These are phyloP conservation scores for Lochmaea crataegi DNA, from an alignment of 2,888 invertebrate species.

Conservation along the genomic window DNA sequence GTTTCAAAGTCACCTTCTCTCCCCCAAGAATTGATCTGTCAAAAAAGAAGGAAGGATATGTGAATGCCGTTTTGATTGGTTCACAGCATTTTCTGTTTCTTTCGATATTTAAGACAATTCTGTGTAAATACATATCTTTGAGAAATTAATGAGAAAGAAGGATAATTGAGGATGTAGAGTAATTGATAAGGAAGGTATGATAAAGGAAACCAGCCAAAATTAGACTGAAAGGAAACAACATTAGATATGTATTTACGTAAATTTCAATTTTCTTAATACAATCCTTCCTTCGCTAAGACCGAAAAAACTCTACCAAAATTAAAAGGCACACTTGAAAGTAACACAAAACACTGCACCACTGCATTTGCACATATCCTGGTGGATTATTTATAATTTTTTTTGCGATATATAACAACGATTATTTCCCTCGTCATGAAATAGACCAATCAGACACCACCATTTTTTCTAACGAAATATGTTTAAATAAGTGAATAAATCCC, in stretches of 20 bases:
- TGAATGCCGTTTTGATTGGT: slow-evolving; percentile 50
- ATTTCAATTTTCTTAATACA: slow-evolving; percentile 3
- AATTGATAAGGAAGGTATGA: too few species aligned
- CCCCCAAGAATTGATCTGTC: slow-evolving; percentile 71
- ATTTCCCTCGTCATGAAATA: too few species aligned
- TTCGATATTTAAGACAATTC: slow-evolving; percentile 21
- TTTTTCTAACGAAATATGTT: too few species aligned
- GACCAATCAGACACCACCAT: too few species aligned
- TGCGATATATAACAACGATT: background rate
- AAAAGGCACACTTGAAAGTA: slow-evolving; percentile 35
- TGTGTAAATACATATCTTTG: slow-evolving; percentile 19
- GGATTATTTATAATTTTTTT: background rate
- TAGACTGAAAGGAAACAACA: too few species aligned
- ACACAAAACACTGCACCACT: slow-evolving; percentile 50
- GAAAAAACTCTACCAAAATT: slow-evolving; percentile 38
- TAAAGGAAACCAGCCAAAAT: too few species aligned
- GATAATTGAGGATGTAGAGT: too few species aligned
- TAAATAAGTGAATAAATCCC: too few species aligned
- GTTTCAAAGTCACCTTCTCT: slow-evolving; percentile 65
- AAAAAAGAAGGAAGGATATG: slow-evolving; percentile 76
- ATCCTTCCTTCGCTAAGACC: slow-evolving; percentile 60
- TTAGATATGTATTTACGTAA: slow-evolving; percentile 17
- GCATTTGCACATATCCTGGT: slow-evolving; percentile 57
- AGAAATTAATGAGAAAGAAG: too few species aligned
- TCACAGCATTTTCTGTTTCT: slow-evolving; percentile 43